Evolutionary conservation across 2,888 invertebrate species (phyloP).

Genomic region (Sylvicola cinctus): DNA sequence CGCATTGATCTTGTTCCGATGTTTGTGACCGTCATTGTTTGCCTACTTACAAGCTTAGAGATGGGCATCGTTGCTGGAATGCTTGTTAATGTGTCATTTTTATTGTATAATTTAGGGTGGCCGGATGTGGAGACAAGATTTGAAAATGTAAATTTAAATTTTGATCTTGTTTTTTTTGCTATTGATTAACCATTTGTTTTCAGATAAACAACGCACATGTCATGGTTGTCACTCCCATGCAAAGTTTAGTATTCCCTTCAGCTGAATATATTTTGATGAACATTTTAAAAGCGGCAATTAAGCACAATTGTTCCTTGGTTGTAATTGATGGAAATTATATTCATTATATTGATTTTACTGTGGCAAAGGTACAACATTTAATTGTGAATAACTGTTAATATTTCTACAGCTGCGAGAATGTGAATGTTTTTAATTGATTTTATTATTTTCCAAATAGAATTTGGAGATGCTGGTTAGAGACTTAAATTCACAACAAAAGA

Average conservation of each 20-base stretch:
- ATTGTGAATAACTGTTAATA: not conserved
- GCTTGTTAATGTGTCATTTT: conserved; percentile 55
- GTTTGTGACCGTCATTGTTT: conserved; percentile 56
- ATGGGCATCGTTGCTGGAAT: conserved; percentile 73
- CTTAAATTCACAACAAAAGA: too few species aligned
- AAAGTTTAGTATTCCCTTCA: conserved; percentile 58
- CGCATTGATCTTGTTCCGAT: conserved; percentile 75
- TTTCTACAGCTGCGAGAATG: too few species aligned
- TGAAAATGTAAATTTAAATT: too few species aligned
- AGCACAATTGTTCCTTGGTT: conserved; percentile 34
- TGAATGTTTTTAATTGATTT: too few species aligned
- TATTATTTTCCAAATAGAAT: conserved; percentile 22
- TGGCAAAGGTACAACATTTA: conserved; percentile 29
- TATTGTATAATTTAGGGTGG: conserved; percentile 64
- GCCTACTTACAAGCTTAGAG: conserved; percentile 63
- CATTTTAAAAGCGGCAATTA: conserved; percentile 51
- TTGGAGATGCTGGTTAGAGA: conserved; percentile 28
- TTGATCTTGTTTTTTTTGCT: not conserved
- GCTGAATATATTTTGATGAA: conserved; percentile 47
- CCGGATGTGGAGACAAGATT: conserved; percentile 51
- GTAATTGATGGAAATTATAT: conserved; percentile 53
- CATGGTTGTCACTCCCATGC: conserved; percentile 43
- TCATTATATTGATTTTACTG: conserved; percentile 36
- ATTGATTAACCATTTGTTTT: not conserved
- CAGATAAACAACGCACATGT: conserved; percentile 23